Evolutionary conservation across 2,797 vertebrate species (phyloP).

Genomic region (Rhinichthys osculus): DNA sequence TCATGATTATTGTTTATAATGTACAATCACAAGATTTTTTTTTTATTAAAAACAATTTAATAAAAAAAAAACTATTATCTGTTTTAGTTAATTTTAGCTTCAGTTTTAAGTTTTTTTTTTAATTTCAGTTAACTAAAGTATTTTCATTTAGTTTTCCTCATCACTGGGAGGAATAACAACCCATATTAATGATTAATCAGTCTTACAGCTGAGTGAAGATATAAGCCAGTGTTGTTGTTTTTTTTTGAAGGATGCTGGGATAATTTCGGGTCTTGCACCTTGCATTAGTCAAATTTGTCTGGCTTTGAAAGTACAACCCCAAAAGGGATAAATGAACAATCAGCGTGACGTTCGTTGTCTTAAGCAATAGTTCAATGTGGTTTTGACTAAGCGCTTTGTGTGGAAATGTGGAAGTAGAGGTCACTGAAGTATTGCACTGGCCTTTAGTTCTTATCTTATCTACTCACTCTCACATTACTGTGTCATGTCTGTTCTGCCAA

Average conservation of each 20-base stretch:
- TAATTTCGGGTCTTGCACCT: background rate
- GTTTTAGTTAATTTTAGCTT: too few relatives aligned
- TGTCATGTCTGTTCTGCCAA: conserved; percentile 23
- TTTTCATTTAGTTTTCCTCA: background rate
- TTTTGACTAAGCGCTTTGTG: background rate
- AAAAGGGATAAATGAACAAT: background rate
- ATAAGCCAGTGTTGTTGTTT: background rate
- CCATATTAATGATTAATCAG: background rate
- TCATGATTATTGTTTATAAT: background rate
- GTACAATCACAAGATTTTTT: background rate
- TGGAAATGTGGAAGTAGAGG: background rate
- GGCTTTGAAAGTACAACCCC: background rate
- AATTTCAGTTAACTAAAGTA: background rate
- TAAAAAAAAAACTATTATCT: too few relatives aligned
- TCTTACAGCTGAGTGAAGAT: background rate
- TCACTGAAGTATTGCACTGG: background rate
- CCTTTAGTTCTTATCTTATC: conserved; percentile 24
- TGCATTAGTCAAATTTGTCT: background rate
- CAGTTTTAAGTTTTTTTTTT: too few relatives aligned
- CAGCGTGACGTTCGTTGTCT: background rate
- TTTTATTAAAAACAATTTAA: background rate
- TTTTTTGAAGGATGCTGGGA: background rate
- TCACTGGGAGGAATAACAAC: background rate
- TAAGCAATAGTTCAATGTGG: background rate
- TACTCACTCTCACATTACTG: conserved; percentile 20